phyloP scores from a whole-genome alignment of 1,140 invertebrate genomes.

The Acromyrmex echinatior region DNA sequence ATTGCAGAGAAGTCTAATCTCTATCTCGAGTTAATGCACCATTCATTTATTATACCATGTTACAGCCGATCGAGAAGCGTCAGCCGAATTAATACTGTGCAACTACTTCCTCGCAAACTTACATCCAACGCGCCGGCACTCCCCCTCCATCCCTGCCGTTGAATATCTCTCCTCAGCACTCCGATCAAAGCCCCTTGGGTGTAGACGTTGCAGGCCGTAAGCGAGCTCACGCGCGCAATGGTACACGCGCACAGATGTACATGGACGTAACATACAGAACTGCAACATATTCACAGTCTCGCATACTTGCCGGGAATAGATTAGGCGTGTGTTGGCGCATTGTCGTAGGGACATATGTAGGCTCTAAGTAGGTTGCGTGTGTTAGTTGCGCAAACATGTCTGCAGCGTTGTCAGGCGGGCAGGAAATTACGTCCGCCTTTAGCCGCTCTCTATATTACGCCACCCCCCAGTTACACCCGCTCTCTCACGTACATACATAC shows the following conservation, averaged over 20 bases:
- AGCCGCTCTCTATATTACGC: conserved; percentile 85
- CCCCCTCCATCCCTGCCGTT: neutral
- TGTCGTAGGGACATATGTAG: conserved; percentile 79
- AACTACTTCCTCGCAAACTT: conserved; percentile 59
- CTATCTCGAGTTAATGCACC: neutral
- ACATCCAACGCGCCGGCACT: conserved; percentile 14
- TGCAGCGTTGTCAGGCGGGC: conserved; percentile 86
- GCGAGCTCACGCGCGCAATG: conserved; percentile 50
- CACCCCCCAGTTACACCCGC: conserved; percentile 73
- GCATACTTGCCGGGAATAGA: conserved; percentile 73
- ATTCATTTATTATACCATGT: neutral
- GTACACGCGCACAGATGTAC: neutral
- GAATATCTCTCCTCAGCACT: conserved; percentile 65
- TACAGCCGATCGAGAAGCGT: conserved; percentile 19
- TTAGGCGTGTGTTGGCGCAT: conserved; percentile 77
- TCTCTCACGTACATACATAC: conserved; percentile 31
- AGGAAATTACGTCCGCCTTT: conserved; percentile 87
- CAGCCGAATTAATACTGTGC: conserved; percentile 50
- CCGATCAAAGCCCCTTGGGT: conserved; percentile 77
- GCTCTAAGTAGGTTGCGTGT: conserved; percentile 79
- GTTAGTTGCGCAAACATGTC: conserved; percentile 85
- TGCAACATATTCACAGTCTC: neutral
- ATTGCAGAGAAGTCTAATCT: neutral
- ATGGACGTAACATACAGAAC: neutral
- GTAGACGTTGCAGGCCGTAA: conserved; percentile 69